Conservation (phyloP, 2,113 vertebrate species). For the Conger conger region DNA sequence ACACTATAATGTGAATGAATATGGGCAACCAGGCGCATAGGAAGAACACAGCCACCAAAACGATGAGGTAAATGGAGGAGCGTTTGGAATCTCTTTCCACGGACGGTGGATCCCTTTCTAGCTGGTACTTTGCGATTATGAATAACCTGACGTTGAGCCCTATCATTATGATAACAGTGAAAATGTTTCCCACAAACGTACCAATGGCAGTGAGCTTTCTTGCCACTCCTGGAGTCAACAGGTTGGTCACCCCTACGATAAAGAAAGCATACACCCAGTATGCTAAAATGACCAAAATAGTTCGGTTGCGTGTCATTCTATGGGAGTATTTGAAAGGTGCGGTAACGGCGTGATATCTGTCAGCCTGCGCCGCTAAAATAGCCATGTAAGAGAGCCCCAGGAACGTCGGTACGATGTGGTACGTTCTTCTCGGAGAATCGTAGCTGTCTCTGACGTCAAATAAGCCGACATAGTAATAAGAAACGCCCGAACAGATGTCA, state of each 20-base stretch:
- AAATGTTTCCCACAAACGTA: constrained; percentile 61
- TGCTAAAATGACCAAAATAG: constrained; percentile 55
- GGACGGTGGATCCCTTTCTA: constrained; percentile 57
- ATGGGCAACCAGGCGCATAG: constrained; percentile 66
- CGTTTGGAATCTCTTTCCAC: constrained; percentile 65
- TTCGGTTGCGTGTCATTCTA: constrained; percentile 62
- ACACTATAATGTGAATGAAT: constrained; percentile 56
- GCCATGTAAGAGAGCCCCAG: constrained; percentile 73
- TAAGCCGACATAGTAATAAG: constrained; percentile 68
- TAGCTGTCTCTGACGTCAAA: constrained; percentile 60
- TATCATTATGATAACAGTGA: constrained; percentile 67
- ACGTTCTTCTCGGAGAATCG: constrained; percentile 61
- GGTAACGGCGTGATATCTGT: constrained; percentile 67
- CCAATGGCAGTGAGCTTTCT: constrained; percentile 55
- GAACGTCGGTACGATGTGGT: constrained; percentile 65
- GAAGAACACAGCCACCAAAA: constrained; percentile 67
- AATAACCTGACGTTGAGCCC: constrained; percentile 67
- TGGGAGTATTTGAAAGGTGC: constrained; percentile 65
- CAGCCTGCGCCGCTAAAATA: constrained; percentile 71
- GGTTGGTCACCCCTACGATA: constrained; percentile 58
- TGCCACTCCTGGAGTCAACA: constrained; percentile 52
- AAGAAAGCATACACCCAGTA: constrained; percentile 71
- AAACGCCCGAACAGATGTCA: constrained; percentile 69
- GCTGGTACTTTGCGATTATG: constrained; percentile 66
- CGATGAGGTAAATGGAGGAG: constrained; percentile 65